These are phyloP conservation scores for Bellardia bayeri DNA, from an alignment of 2,888 invertebrate genomes.

Conservation along the genomic window DNA sequence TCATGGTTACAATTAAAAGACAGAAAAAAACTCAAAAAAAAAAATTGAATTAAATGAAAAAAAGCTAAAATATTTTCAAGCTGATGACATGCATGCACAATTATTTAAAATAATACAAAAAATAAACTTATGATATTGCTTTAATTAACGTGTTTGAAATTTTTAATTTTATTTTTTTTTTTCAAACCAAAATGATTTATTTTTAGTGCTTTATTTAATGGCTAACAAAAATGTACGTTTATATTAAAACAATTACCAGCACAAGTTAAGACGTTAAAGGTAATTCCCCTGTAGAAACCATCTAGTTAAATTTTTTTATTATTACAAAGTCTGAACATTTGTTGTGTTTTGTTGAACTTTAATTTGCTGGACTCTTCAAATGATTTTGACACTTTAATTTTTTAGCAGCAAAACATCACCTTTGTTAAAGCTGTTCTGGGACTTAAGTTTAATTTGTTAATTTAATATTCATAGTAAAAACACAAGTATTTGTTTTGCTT, in stretches of 20 bases:
- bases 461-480: neutral
- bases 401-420: neutral
- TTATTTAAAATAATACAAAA: slow-evolving; percentile 41
- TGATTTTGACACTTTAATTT: neutral
- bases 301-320: neutral
- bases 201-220: slow-evolving; percentile 27
- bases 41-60: slow-evolving; percentile 29
- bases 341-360: neutral
- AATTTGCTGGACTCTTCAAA: neutral
- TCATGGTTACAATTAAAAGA: slow-evolving; percentile 68
- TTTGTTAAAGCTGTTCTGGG: neutral
- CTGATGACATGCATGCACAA: slow-evolving; percentile 65
- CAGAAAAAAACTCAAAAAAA: slow-evolving; percentile 4
- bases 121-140: slow-evolving; percentile 30
- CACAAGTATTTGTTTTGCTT: neutral
- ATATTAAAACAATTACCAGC: neutral
- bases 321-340: neutral
- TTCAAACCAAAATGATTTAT: slow-evolving; percentile 31
- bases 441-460: neutral
- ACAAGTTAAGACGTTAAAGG: slow-evolving; percentile 4
- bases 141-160: slow-evolving; percentile 67
- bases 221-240: neutral
- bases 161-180: slow-evolving; percentile 28
- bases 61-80: slow-evolving; percentile 46
- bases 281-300: neutral